Percentiles rank a stretch among this genome's conserved stretches.
Evolutionary conservation across 2,797 vertebrate species (phyloP).

Genomic region (Lateolabrax maculatus): DNA sequence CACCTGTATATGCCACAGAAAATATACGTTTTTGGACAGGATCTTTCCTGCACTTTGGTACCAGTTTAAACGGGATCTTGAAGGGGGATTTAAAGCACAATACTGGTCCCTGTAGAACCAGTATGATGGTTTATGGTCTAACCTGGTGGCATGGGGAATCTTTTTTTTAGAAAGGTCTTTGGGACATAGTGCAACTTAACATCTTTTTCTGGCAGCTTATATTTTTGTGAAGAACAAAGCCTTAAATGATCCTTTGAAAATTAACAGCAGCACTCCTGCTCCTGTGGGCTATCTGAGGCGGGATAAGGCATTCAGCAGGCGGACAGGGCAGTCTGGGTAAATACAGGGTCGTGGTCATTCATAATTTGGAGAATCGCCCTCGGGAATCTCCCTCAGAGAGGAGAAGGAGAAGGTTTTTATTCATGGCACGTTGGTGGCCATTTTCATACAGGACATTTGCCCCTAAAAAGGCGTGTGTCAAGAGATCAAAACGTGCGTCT

Average conservation of each 20-base stretch:
- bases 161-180: not conserved
- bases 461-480: conserved; percentile 51
- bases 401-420: conserved; percentile 54
- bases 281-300: conserved; percentile 80
- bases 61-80: not conserved
- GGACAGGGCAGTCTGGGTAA: conserved; percentile 90
- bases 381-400: conserved; percentile 63
- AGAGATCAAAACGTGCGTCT: conserved; percentile 64
- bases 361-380: conserved; percentile 91
- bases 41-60: not conserved
- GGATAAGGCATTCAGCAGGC: conserved; percentile 89
- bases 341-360: conserved; percentile 94
- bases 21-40: not conserved
- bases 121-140: not conserved
- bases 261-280: conserved; percentile 52
- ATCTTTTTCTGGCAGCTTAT: not conserved
- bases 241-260: conserved; percentile 42
- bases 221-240: conserved; percentile 18
- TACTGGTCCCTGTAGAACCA: not conserved
- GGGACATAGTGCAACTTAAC: not conserved
- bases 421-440: conserved; percentile 66
- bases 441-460: conserved; percentile 68
- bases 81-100: not conserved
- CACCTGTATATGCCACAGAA: too few species aligned
- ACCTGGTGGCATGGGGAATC: not conserved